Base-by-base conservation (phyloP, 2,113 vertebrate genomes). In the Marmota monax region DNA sequence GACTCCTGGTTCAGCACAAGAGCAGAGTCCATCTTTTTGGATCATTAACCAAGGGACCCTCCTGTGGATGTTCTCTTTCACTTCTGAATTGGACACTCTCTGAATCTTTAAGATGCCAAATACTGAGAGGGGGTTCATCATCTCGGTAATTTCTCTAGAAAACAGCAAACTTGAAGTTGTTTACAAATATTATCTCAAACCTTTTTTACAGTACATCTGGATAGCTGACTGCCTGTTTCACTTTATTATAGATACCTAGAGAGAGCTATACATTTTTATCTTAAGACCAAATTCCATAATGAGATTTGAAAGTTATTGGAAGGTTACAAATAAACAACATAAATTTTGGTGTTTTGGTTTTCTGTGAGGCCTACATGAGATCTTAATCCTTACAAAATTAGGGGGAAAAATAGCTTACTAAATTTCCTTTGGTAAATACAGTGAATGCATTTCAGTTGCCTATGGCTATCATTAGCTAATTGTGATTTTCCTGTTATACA, bases 261-360 rank as follows among this genome's bases (percentile, higher is more conserved):
- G 6, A 72, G 32, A 27, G 37, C 69, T 90, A 25, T 61, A 51
- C 42, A 45, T 34, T 86, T 95, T 97, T 91, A 32, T 94, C 37
- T 90, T 92, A 70, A 79, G 67, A 69, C 1, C 10, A 85, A 74
- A 88, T 88, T 92, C 14, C 88, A 58, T 56, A 72, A 63, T 61
- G 14, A 10, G n/a, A 53, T 67, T 90, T 53, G 51, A 84, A 84
- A 84, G 78, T 87, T 37, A 88, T 48, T 89, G 84, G 32, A 86
- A 84, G 22, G 65, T 96, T 65, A 61, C 37, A 91, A 94, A 77
- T 34, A 88, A 94, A 77, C n/a, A 76, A 90, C 83, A 58, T 65
- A 63, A 39, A 86, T 32, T 11, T 86, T 87, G 58, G 13, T n/a
- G 2, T 56, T 14, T 77, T n/a, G 3, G 83, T 94, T 94, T 89